Evolutionary conservation across 2,113 vertebrate species (phyloP).

Genomic region (Perccottus glenii): DNA sequence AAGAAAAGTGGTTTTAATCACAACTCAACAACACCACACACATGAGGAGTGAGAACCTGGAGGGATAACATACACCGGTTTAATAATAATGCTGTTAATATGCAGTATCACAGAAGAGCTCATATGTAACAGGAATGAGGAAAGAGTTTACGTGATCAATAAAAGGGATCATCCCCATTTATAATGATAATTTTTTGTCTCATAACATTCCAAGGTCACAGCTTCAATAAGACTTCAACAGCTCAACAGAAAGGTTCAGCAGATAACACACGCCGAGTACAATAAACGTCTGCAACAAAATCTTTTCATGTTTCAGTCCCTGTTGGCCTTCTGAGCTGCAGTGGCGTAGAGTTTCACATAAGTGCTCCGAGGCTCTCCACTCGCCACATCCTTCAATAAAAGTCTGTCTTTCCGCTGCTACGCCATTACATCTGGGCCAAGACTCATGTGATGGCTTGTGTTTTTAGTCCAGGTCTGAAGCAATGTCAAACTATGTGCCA

Average conservation of each 20-base stretch:
- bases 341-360: constrained; percentile 4
- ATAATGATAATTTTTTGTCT: constrained; percentile 23
- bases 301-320: constrained; percentile 42
- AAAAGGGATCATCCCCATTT: too few relatives aligned
- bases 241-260: constrained; percentile 36
- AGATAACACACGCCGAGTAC: constrained; percentile 30
- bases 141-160: too few relatives aligned
- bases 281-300: constrained; percentile 41
- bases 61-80: constrained; percentile 23
- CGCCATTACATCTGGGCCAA: not conserved
- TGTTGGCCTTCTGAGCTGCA: constrained; percentile 18
- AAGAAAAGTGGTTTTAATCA: constrained; percentile 22
- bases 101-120: not conserved
- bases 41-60: constrained; percentile 7
- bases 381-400: constrained; percentile 7
- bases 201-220: constrained; percentile 36
- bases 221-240: constrained; percentile 30
- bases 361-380: constrained; percentile 12
- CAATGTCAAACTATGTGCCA: not conserved
- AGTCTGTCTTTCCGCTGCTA: not conserved
- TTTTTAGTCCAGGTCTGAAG: not conserved
- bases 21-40: constrained; percentile 6
- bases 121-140: too few relatives aligned
- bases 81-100: constrained; percentile 29
- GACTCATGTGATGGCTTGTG: not conserved